Conservation (phyloP, 2,888 invertebrate species). For the Mesochorus sp. region DNA sequence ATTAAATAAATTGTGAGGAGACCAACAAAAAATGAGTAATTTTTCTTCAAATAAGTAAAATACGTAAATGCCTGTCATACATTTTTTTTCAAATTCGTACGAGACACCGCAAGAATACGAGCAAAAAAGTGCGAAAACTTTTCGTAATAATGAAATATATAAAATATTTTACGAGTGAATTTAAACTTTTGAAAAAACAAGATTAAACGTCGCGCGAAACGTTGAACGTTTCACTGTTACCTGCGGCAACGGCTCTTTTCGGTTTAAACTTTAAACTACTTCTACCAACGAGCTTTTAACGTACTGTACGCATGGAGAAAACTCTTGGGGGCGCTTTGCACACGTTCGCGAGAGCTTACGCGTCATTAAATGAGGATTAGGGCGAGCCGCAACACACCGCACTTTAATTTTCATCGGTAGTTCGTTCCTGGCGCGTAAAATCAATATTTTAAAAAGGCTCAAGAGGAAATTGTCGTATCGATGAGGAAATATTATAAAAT, state of each 20-base stretch:
- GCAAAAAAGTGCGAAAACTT: not conserved
- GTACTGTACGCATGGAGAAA: conserved; percentile 25
- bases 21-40: no score
- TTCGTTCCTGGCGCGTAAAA: conserved; percentile 31
- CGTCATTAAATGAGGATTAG: conserved; percentile 79
- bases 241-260: conserved; percentile 26
- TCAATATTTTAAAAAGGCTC: conserved; percentile 51
- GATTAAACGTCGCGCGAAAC: not conserved
- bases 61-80: no score
- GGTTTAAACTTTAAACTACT: conserved; percentile 49
- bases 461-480: conserved; percentile 45
- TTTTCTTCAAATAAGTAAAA: no score
- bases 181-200: not conserved
- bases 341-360: conserved; percentile 56
- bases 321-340: conserved; percentile 18
- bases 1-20: no score
- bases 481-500: conserved; percentile 2
- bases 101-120: no score
- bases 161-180: not conserved
- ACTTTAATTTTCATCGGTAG: conserved; percentile 64
- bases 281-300: not conserved
- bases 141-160: no score
- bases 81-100: no score
- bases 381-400: conserved; percentile 59
- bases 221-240: not conserved